phyloP scores from a whole-genome alignment of 2,113 vertebrate species.

The Zosterops borbonicus region DNA sequence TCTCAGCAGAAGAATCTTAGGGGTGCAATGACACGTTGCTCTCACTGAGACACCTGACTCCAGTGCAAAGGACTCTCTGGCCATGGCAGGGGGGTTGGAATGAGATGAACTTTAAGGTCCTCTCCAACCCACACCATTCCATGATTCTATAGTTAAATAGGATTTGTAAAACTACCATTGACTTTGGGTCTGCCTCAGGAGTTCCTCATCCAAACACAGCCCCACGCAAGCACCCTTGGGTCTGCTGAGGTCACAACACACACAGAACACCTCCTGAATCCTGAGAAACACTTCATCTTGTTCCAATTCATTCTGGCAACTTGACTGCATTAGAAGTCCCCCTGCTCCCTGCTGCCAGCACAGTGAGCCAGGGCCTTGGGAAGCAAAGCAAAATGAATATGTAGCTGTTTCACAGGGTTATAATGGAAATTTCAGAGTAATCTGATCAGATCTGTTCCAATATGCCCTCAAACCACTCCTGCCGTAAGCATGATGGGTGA shows the following conservation, averaged over 20 bases:
- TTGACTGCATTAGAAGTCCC: background rate
- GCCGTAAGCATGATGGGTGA: background rate
- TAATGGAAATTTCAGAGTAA: conserved; percentile 18
- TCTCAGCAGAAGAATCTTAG: background rate
- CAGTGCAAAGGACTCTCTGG: background rate
- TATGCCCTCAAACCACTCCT: background rate
- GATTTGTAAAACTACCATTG: background rate
- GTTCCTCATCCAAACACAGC: background rate
- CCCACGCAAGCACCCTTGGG: background rate
- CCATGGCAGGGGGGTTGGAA: background rate
- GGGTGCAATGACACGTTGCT: background rate
- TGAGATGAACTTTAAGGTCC: background rate
- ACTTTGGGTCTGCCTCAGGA: background rate
- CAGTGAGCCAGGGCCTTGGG: background rate
- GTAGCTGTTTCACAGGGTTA: background rate
- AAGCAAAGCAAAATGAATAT: background rate
- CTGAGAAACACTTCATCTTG: background rate
- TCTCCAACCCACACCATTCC: background rate
- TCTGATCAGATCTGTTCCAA: conserved; percentile 27
- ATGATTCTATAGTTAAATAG: background rate
- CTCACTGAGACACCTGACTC: background rate
- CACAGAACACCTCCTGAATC: background rate
- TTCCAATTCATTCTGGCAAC: background rate
- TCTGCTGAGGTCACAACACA: background rate
- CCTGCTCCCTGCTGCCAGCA: background rate